Conservation (phyloP, 23 tunicate species). For the Trididemnum miniatum region DNA sequence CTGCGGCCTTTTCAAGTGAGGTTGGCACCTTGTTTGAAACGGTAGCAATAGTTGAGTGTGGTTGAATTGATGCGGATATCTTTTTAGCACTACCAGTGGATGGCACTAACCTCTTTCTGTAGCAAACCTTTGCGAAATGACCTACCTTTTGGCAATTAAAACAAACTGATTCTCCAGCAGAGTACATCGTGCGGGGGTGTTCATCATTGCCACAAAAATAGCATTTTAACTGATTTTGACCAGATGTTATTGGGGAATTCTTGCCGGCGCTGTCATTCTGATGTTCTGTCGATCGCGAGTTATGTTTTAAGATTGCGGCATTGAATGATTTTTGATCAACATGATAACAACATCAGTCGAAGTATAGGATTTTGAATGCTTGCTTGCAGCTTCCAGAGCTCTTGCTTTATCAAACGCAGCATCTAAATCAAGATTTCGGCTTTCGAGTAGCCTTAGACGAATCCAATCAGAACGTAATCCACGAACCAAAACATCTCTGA, state of each 20-base stretch:
- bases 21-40: neutral
- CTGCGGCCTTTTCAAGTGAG: neutral
- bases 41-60: neutral
- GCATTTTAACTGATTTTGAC: neutral
- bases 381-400: neutral
- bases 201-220: constrained; percentile 14
- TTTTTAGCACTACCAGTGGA: neutral
- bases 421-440: neutral
- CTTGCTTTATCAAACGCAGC: constrained; percentile 12
- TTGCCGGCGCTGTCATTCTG: neutral
- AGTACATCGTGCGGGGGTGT: neutral
- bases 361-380: neutral
- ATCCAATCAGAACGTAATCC: constrained; percentile 10
- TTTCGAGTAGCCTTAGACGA: neutral
- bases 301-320: neutral
- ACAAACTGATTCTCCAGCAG: neutral
- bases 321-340: neutral
- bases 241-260: neutral
- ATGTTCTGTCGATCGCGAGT: neutral
- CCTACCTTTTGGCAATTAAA: neutral
- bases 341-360: neutral
- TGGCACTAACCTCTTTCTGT: neutral
- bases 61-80: neutral
- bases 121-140: constrained; percentile 11
- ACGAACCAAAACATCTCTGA: neutral